Evolutionary conservation across 2,888 invertebrate species (phyloP).

Genomic region (Slavum lentiscoides): DNA sequence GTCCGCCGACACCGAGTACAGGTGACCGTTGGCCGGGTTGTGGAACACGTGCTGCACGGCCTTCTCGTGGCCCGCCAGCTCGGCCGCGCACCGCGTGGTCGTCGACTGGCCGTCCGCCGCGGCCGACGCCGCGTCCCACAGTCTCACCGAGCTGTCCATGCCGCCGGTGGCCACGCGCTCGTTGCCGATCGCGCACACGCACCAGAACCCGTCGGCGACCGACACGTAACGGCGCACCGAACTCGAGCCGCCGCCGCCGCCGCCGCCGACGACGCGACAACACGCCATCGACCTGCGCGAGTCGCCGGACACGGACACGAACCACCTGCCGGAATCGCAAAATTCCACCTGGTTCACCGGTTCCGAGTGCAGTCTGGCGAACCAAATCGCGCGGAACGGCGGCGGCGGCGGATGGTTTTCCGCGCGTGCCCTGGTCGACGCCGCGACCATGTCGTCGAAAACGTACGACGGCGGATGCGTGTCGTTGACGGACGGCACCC

Average conservation of each 20-base stretch:
- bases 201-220: not conserved
- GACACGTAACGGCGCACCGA: not conserved
- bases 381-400: not conserved
- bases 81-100: not conserved
- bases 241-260: not conserved
- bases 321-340: not conserved
- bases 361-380: not conserved
- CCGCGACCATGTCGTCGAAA: too few species aligned
- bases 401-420: not conserved
- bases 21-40: not conserved
- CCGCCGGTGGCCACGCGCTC: slow-evolving; percentile 8
- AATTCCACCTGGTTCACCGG: not conserved
- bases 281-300: not conserved
- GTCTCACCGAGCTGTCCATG: not conserved
- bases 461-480: not conserved
- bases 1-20: slow-evolving; percentile 28
- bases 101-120: too few species aligned
- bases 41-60: not conserved
- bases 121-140: not conserved
- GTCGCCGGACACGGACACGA: not conserved
- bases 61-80: not conserved
- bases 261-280: not conserved
- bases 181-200: not conserved
- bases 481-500: too few species aligned
- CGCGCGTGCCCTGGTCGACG: accelerated